Evolutionary conservation across 2,113 vertebrate species (phyloP).

Genomic region (Clarias macrocephalus): DNA sequence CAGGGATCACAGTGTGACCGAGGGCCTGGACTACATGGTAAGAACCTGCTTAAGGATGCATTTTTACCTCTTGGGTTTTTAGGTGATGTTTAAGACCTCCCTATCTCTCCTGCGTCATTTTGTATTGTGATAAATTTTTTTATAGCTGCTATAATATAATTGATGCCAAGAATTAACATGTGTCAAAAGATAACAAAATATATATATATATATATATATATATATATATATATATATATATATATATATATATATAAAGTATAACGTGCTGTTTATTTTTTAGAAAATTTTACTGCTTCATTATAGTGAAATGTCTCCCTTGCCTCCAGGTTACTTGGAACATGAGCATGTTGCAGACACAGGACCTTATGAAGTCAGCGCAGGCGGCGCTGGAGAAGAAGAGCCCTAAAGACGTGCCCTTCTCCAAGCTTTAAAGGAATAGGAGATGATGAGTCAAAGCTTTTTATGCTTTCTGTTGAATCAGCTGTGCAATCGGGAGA

Average conservation of each 20-base stretch:
- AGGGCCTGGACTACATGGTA: constrained; percentile 77
- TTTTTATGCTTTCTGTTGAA: not conserved
- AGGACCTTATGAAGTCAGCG: constrained; percentile 81
- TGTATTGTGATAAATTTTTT: too few species aligned
- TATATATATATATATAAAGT: too few species aligned
- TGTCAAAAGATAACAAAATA: not conserved
- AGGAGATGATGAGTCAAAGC: too few species aligned
- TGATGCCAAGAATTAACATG: not conserved
- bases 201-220: too few species aligned
- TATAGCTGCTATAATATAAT: not conserved
- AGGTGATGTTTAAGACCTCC: not conserved
- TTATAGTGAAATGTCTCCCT: not conserved
- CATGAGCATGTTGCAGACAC: constrained; percentile 90
- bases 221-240: too few species aligned
- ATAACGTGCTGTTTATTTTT: not conserved
- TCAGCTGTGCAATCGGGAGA: not conserved
- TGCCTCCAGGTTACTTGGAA: constrained; percentile 79
- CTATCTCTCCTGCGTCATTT: not conserved
- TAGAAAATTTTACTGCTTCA: not conserved
- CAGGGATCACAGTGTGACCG: constrained; percentile 78
- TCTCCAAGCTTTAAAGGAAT: constrained; percentile 77
- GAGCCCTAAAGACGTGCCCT: constrained; percentile 66
- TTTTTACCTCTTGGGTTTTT: not conserved
- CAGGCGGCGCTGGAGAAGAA: constrained; percentile 85
- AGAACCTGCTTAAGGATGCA: constrained; percentile 17